Conservation (phyloP, 2,113 vertebrate genomes). For the Etheostoma cragini region DNA sequence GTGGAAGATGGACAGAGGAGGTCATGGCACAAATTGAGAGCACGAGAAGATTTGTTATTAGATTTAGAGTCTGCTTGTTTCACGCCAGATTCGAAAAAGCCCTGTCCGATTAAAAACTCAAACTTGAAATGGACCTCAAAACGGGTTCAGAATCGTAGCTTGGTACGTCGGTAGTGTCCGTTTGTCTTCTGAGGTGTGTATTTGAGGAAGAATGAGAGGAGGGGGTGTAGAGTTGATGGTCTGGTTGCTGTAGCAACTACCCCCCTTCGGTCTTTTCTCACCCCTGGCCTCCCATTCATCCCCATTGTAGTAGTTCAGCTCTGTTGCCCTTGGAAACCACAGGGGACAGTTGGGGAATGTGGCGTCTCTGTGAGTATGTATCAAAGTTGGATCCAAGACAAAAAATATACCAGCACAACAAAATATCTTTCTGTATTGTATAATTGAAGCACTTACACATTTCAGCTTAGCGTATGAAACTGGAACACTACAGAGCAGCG, state of each 20-base stretch:
- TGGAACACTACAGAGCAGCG: background rate
- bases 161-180: slow-evolving; percentile 2
- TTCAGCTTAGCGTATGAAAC: background rate
- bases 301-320: slow-evolving; percentile 79
- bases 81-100: slow-evolving; percentile 9
- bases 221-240: slow-evolving; percentile 66
- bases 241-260: slow-evolving; percentile 56
- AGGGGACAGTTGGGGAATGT: slow-evolving; percentile 78
- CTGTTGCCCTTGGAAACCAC: slow-evolving; percentile 77
- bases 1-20: background rate
- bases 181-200: slow-evolving; percentile 51
- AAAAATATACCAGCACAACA: background rate
- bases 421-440: background rate
- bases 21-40: slow-evolving; percentile 46
- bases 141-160: background rate
- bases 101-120: background rate
- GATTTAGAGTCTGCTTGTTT: slow-evolving; percentile 27
- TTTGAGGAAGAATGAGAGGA: slow-evolving; percentile 10
- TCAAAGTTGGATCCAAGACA: slow-evolving; percentile 14
- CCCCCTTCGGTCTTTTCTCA: slow-evolving; percentile 60
- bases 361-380: slow-evolving; percentile 29
- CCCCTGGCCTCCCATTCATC: slow-evolving; percentile 79
- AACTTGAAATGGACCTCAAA: background rate
- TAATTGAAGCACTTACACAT: background rate
- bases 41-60: slow-evolving; percentile 50